Evolutionary conservation across 2,113 vertebrate genomes (phyloP), one percentile per base, ranked within the genome.

Genomic region (Procavia capensis): DNA sequence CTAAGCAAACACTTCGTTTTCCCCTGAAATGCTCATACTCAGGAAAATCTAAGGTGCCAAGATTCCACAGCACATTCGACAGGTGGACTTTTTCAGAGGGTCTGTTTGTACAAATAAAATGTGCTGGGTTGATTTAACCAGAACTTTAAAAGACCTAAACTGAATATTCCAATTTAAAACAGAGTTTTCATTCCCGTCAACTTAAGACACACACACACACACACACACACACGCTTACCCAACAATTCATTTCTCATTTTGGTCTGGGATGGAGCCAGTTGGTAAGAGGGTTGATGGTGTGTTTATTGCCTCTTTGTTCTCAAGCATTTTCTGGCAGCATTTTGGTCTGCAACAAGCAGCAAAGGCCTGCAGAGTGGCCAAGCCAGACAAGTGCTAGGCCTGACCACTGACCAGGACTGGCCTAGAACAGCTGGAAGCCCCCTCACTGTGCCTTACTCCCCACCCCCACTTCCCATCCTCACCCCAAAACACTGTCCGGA

Each of bases 301-400:
- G 84, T 97, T 97, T 97, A 93, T 88, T 68, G 80, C 86, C 64
- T 94, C 90, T 96, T 98, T 95, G 94, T 96, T 97, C 96, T 96
- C 84, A 39, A 94, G 75, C 64, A 27, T 96, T 91, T 94, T 81
- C n/a, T 95, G 96, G 88, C 83, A 93, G 82, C 82, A 78, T 63
- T 91, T 68, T 74, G 72, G 83, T 91, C 88, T 96, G 50, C 31
- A 91, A 76, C n/a, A 86, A 90, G 68, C 59, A 89, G 82, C 64
- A 47, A 80, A 96, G 47, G n/a, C 43, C 75, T 92, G 88, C 64
- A 57, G 74, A 57, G 20, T 19, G 91, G 57, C 85, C 90, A 93
- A 95, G 64, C 61, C 85, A 85, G 85, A 91, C 70, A 93, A 76
- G 88, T 66, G 76, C 54, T 79, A 39, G 88, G 66, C 59, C 54